Evolutionary conservation across 2,888 invertebrate genomes (phyloP).

Genomic region (Conistra vaccinii): DNA sequence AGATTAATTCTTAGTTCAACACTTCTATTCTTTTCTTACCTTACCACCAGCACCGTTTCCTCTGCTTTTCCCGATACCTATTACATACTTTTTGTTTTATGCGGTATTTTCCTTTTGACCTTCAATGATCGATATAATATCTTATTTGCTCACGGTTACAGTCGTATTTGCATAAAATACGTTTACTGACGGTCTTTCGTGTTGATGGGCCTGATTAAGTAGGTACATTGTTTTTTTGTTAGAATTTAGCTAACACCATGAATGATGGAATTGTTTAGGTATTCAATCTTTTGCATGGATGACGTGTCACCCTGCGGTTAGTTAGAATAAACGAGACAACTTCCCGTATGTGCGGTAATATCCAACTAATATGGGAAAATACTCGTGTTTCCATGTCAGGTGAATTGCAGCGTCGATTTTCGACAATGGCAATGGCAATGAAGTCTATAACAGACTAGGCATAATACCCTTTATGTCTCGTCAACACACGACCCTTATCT

Average conservation of each 20-base stretch:
- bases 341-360: conserved; percentile 16
- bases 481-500: conserved; percentile 24
- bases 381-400: not conserved
- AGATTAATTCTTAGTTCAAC: not conserved
- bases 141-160: conserved; percentile 27
- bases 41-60: not conserved
- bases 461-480: conserved; percentile 13
- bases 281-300: conserved; percentile 1
- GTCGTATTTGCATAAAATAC: conserved; percentile 47
- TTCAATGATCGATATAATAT: conserved; percentile 49
- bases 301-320: conserved; percentile 29
- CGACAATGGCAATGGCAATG: not conserved
- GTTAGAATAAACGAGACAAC: conserved; percentile 12
- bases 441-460: not conserved
- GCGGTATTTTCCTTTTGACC: conserved; percentile 23
- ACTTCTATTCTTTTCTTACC: not conserved
- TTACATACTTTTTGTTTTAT: conserved; percentile 5
- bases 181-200: conserved; percentile 28
- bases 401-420: not conserved
- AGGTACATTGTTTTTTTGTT: conserved; percentile 32
- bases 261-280: conserved; percentile 27
- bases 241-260: conserved; percentile 16
- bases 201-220: conserved; percentile 11
- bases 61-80: not conserved
- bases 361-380: conserved; percentile 9